Evolutionary conservation across 2,113 vertebrate genomes (phyloP).

Genomic region (Blennius ocellaris): DNA sequence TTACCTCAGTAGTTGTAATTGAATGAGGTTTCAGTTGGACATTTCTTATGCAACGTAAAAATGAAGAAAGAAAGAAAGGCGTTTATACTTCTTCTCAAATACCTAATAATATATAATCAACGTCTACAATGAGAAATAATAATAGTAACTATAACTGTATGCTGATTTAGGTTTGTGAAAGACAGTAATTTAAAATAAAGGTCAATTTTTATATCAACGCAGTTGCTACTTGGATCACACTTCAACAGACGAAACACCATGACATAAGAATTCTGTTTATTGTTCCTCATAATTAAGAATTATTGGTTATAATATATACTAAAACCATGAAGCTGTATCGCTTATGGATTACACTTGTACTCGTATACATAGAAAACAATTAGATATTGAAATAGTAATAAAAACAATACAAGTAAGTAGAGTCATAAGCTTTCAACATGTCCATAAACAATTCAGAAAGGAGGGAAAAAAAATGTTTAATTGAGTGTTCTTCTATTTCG

Average conservation of each 20-base stretch:
- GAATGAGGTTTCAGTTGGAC: constrained; percentile 75
- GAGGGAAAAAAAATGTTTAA: constrained; percentile 14
- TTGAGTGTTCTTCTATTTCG: constrained; percentile 31
- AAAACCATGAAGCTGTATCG: not conserved
- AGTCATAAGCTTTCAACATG: constrained; percentile 13
- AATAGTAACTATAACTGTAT: constrained; percentile 80
- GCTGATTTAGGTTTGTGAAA: constrained; percentile 83
- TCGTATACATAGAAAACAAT: not conserved
- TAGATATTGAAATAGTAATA: constrained; percentile 43
- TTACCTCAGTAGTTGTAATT: constrained; percentile 84
- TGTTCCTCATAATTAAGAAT: constrained; percentile 1
- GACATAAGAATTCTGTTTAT: constrained; percentile 9
- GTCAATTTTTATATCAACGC: constrained; percentile 65
- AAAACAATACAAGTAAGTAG: constrained; percentile 15
- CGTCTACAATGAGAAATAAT: constrained; percentile 78
- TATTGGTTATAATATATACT: constrained; percentile 13
- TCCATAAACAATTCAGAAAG: not conserved
- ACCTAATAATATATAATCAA: constrained; percentile 82
- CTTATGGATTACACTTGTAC: constrained; percentile 17
- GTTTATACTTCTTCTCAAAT: constrained; percentile 76
- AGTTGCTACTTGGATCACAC: constrained; percentile 47
- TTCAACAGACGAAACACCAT: constrained; percentile 12
- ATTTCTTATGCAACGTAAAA: constrained; percentile 73
- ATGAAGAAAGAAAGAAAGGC: constrained; percentile 65
- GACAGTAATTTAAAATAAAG: constrained; percentile 83